These are phyloP conservation scores for Heloderma charlesbogerti DNA, from an alignment of 2,113 vertebrate species.

Conservation along the genomic window DNA sequence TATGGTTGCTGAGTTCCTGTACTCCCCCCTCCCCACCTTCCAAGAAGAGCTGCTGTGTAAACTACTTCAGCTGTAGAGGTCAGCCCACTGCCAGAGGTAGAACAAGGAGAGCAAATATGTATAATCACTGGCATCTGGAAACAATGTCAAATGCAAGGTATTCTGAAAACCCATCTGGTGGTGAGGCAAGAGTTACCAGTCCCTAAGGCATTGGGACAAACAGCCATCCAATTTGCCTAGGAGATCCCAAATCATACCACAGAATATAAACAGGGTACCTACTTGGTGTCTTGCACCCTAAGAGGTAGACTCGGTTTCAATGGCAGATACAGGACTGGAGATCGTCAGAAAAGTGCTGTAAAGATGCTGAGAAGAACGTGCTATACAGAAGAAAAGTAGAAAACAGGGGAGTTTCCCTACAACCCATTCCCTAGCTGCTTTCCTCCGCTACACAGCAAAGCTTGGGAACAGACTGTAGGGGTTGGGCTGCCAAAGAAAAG, in stretches of 20 bases:
- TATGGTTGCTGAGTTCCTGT: neutral
- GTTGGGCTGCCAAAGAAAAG: too few species aligned
- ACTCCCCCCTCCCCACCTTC: neutral
- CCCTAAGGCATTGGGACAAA: neutral
- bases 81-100: constrained; percentile 3
- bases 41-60: neutral
- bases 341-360: neutral
- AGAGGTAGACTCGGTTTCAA: too few species aligned
- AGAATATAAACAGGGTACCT: neutral
- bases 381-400: neutral
- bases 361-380: neutral
- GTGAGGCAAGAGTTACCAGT: neutral
- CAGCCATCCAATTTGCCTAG: neutral
- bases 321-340: neutral
- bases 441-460: neutral
- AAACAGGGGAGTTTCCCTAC: neutral
- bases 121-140: constrained; percentile 23
- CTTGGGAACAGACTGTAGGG: too few species aligned
- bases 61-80: neutral
- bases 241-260: too few species aligned
- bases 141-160: neutral
- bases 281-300: neutral
- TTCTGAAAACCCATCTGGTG: neutral
- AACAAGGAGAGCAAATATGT: constrained; percentile 20
- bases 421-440: neutral